Percentiles rank a stretch among this genome's conserved stretches.
Evolutionary conservation across 2,888 invertebrate genomes (phyloP).

Genomic region (Trisateles emortualis): DNA sequence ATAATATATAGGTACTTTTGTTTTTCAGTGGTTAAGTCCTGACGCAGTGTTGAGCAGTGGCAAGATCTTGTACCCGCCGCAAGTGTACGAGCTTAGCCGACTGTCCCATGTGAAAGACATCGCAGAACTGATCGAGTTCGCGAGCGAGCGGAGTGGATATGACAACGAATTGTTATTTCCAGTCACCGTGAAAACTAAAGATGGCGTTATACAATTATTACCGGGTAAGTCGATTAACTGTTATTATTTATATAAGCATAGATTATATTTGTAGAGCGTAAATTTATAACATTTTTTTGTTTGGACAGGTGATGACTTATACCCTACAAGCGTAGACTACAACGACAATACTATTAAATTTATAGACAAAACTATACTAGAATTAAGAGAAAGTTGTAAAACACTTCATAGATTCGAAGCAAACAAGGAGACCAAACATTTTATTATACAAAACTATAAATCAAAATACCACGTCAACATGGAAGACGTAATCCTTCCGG

Average conservation of each 20-base stretch:
- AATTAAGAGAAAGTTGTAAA: conserved; percentile 63
- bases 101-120: conserved; percentile 86
- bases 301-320: conserved; percentile 85
- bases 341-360: conserved; percentile 51
- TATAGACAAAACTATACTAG: conserved; percentile 67
- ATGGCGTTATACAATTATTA: conserved; percentile 87
- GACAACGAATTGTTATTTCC: conserved; percentile 87
- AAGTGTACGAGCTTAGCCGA: conserved; percentile 91
- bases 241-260: not conserved
- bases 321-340: conserved; percentile 75
- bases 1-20: not conserved
- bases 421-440: conserved; percentile 34
- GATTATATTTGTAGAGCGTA: not conserved
- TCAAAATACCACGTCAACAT: conserved; percentile 74
- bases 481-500: conserved; percentile 63
- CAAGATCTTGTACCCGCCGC: conserved; percentile 90
- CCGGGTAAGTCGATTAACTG: conserved; percentile 81
- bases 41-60: conserved; percentile 78
- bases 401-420: conserved; percentile 69
- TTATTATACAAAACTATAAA: conserved; percentile 67
- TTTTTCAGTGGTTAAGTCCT: conserved; percentile 89
- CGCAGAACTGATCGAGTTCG: conserved; percentile 87
- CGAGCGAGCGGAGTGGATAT: conserved; percentile 82
- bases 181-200: conserved; percentile 80
- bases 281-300: conserved; percentile 31